Evolutionary conservation across 2,888 invertebrate species (phyloP).

Genomic region (Melanchra persicariae): DNA sequence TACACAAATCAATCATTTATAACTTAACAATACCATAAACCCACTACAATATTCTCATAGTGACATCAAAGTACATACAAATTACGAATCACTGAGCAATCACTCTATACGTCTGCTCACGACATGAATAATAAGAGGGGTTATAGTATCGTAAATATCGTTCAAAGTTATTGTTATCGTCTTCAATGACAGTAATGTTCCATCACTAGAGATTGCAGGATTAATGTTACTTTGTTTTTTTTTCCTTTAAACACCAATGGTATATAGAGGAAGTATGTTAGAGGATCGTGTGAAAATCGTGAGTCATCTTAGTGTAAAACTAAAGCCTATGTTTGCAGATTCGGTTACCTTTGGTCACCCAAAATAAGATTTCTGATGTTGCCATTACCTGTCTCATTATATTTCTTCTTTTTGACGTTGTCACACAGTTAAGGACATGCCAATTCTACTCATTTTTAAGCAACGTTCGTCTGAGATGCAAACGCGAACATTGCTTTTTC

Average conservation of each 20-base stretch:
- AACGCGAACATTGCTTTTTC: no score
- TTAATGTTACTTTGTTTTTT: slow-evolving; percentile 28
- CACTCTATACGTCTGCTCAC: slow-evolving; percentile 53
- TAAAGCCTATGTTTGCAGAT: no score
- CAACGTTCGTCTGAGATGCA: no score
- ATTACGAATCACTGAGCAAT: slow-evolving; percentile 52
- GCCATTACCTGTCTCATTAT: no score
- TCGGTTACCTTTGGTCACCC: no score
- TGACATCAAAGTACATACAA: slow-evolving; percentile 54
- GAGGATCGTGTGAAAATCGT: neutral
- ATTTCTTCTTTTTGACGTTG: no score
- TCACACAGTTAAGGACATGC: no score
- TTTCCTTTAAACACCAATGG: neutral
- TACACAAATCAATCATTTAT: slow-evolving; percentile 28
- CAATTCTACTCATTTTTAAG: no score
- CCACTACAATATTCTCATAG: slow-evolving; percentile 45
- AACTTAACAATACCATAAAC: slow-evolving; percentile 51
- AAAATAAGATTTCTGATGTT: no score
- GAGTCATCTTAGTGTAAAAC: neutral
- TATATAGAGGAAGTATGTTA: neutral
- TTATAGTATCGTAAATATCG: slow-evolving; percentile 61
- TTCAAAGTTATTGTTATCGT: slow-evolving; percentile 49
- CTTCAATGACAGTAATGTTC: slow-evolving; percentile 39
- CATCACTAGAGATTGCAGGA: slow-evolving; percentile 28
- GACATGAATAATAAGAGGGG: slow-evolving; percentile 58